Base-by-base conservation (phyloP, 2,113 vertebrate genomes). In the Oenanthe melanoleuca region DNA sequence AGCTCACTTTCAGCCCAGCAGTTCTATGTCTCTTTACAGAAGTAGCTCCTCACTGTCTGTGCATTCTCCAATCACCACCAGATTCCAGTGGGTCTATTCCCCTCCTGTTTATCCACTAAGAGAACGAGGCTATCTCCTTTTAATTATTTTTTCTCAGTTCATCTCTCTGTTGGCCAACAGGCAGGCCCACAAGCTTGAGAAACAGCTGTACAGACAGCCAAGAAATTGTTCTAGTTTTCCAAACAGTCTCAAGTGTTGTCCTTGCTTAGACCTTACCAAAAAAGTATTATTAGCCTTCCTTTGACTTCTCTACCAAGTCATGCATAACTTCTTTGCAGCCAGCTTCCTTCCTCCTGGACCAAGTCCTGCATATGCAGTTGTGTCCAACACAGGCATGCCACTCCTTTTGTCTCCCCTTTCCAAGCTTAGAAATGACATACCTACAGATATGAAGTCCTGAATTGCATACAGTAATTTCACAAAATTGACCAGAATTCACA, bases 301-400 rank as follows among this genome's bases (percentile, higher is more conserved):
- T 72, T 90, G 88, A 69, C 59, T 90, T 33, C 70, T 45, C 59
- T 53, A 69, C 40, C 28, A 60, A 85, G 70, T 61, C 25, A 45
- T 42, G 37, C 37, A 79, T 23, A 77, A 72, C 42, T 72, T 63
- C 81, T 89, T 93, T 89, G 57, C 50, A 87, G 57, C 10, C 45
- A 61, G 59, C 16, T 89, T 87, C 70, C 85, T 89, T 72, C 81
- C 85, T 86, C 66, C 59, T 89, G 78, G 63, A 82, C 37, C 59
- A 57, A 63, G 55, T 65, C 78, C 66, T 88, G 74, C 63, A 72
- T 22, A 69, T 4, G 20, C n/a, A 72, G 8, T 53, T 0, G 0
- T 49, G 19, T 31, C 47, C 65, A 67, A 66, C 67, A 93, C 40
- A 69, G 77, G 45, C 14, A 40, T 37, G 19, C 16, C 21, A 61